Evolutionary conservation across 1,140 invertebrate genomes (phyloP).

Genomic region (Nymphalis io): DNA sequence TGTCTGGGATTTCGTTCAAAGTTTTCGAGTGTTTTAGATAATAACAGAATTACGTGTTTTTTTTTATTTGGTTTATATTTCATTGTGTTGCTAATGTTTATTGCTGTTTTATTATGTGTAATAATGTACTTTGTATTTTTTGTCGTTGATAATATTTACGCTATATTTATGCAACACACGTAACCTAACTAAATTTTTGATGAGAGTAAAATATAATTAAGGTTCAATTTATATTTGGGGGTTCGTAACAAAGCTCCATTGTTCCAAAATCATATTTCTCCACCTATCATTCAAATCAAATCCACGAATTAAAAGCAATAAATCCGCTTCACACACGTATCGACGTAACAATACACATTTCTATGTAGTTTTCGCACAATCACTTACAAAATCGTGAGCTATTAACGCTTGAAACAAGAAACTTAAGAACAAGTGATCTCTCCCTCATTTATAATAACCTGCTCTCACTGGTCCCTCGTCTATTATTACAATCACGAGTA

Average conservation of each 20-base stretch:
- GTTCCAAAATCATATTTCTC: slow-evolving; percentile 35
- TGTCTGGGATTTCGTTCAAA: slow-evolving; percentile 27
- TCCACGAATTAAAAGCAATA: slow-evolving; percentile 65
- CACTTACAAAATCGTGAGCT: slow-evolving; percentile 56
- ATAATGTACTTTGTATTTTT: not conserved
- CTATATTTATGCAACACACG: not conserved
- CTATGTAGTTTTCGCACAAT: slow-evolving; percentile 61
- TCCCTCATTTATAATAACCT: slow-evolving; percentile 76
- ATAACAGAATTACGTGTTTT: slow-evolving; percentile 3
- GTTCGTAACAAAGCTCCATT: slow-evolving; percentile 38
- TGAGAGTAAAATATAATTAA: slow-evolving; percentile 6
- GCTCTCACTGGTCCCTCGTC: slow-evolving; percentile 62
- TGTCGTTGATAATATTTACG: not conserved
- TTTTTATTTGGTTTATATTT: slow-evolving; percentile 5
- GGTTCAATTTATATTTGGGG: not conserved
- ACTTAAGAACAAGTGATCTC: slow-evolving; percentile 56
- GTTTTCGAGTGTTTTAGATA: slow-evolving; percentile 17
- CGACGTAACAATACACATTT: slow-evolving; percentile 61
- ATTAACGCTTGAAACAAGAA: slow-evolving; percentile 52
- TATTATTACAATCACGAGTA: slow-evolving; percentile 70
- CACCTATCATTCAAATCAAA: slow-evolving; percentile 39
- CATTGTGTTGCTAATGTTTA: slow-evolving; percentile 10
- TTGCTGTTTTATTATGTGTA: slow-evolving; percentile 8
- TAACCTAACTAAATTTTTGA: not conserved
- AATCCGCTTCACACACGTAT: slow-evolving; percentile 59